Conservation (phyloP, 2,113 vertebrate species). For the Stegastes partitus region DNA sequence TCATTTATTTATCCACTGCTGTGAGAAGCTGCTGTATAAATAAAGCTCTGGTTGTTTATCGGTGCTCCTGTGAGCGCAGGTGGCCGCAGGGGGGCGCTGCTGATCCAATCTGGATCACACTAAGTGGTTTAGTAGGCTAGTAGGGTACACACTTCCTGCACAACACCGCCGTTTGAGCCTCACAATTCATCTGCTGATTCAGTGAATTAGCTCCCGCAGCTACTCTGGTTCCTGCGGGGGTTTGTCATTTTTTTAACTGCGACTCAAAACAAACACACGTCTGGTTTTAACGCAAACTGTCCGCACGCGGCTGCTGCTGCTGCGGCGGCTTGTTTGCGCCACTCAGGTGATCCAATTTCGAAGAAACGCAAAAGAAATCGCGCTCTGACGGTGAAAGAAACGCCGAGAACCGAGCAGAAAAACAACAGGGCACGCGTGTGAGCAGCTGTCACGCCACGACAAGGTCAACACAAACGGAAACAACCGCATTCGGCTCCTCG, state of each 20-base stretch:
- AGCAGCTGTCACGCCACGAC: too few relatives aligned
- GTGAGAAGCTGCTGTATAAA: too few relatives aligned
- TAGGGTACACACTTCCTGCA: constrained; percentile 47
- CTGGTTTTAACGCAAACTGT: neutral
- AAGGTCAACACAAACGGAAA: constrained; percentile 31
- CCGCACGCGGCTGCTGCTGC: neutral
- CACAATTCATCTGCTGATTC: neutral
- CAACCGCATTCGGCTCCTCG: neutral
- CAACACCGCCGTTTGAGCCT: neutral
- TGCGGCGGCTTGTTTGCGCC: constrained; percentile 28
- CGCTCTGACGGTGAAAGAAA: rapidly evolving
- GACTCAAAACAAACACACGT: neutral
- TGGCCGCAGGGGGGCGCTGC: constrained; percentile 43
- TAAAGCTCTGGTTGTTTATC: too few relatives aligned
- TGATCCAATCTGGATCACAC: neutral
- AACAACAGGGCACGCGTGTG: too few relatives aligned
- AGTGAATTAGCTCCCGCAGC: neutral
- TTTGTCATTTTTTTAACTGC: neutral
- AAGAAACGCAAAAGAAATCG: neutral
- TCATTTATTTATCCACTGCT: too few relatives aligned
- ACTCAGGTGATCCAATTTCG: constrained; percentile 8
- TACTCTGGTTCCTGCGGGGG: neutral
- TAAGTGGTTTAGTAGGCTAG: constrained; percentile 53
- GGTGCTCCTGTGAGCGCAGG: neutral
- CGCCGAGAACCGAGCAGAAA: too few relatives aligned